Evolutionary conservation across 2,797 vertebrate species (phyloP), one percentile per base, ranked within the genome.

Genomic region (Antennarius maculatus): DNA sequence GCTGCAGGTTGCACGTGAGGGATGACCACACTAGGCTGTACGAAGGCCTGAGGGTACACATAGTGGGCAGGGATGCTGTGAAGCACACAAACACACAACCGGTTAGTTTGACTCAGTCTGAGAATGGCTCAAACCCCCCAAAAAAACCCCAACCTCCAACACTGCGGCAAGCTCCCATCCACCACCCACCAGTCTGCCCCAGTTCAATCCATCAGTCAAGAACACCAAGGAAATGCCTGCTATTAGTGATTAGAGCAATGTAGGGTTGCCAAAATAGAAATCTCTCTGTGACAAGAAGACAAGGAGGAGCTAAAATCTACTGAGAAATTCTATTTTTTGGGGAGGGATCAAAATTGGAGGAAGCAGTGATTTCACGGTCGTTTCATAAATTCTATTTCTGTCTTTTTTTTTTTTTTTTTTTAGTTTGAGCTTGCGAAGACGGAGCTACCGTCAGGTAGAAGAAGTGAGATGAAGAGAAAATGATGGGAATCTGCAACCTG

Each of bases 11-110:
- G 97, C 48, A 99, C 94, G 1, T 99, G 98, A 7, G 97, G 97
- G 72, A 99, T 97, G 76, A 99, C 95, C 92, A 99, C 89, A 80
- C 97, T 97, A 13, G 97, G 97, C 92, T 99, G 98, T 89, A 99
- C 94, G 59, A 97, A 98, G 81, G 98, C 97, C 93, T 99, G 98
- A 45, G 97, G 98, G 89, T 99, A 99, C 83, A 99, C 94, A 58
- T 99, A 99, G 91, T 99, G 98, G 81, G 97, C 95, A 7, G 98
- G 97, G 82, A 99, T 98, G 94, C 98, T 99, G 95, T 77, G 74
- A 91, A 93, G 89, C 88, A 94, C 85, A 84, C 66, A 86, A 31
- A 83, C 37, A 81, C 18, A 52, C 41, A n/a, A 46, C 15, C 51
- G 43, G 49, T 83, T 66, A 66, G 68, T 64, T 68, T 54, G 14